These are phyloP conservation scores for Agelastica alni DNA, from an alignment of 2,888 invertebrate species.

Conservation along the genomic window DNA sequence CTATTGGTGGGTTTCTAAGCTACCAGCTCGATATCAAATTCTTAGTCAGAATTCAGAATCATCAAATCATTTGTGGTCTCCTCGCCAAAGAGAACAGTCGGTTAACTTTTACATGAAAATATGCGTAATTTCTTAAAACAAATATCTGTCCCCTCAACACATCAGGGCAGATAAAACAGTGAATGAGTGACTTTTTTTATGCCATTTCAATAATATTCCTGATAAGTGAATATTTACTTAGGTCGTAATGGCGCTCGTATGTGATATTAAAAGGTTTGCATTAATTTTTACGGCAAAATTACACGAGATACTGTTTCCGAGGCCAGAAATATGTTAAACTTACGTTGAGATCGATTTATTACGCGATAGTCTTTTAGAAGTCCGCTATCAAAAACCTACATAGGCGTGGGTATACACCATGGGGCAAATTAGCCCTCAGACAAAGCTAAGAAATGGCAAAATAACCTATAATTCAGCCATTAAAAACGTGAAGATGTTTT, in stretches of 20 bases:
- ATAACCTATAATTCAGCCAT: constrained; percentile 33
- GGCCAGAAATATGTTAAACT: constrained; percentile 53
- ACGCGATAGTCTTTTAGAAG: constrained; percentile 28
- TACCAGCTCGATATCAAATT: constrained; percentile 47
- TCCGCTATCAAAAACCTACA: constrained; percentile 27
- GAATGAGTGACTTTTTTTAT: constrained; percentile 57
- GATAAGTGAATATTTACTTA: constrained; percentile 56
- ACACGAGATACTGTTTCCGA: constrained; percentile 46
- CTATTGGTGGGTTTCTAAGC: constrained; percentile 46
- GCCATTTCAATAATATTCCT: constrained; percentile 57
- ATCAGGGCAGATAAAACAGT: constrained; percentile 56
- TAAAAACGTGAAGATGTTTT: constrained; percentile 27
- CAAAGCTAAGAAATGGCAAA: constrained; percentile 25
- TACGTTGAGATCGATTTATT: constrained; percentile 43
- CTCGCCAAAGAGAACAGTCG: constrained; percentile 58
- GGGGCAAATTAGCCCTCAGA: constrained; percentile 26
- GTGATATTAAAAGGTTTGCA: constrained; percentile 58
- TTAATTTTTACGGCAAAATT: constrained; percentile 56
- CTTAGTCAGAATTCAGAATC: constrained; percentile 43
- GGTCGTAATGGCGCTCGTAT: constrained; percentile 58
- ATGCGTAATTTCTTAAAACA: constrained; percentile 54
- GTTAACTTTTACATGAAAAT: constrained; percentile 49
- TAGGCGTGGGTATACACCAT: constrained; percentile 22
- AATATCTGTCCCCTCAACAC: constrained; percentile 55
- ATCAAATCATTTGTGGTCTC: constrained; percentile 58